Evolutionary conservation across 1,140 invertebrate genomes (phyloP), one percentile per base, ranked within the genome.

Genomic region (Pachypeltis micranthus): DNA sequence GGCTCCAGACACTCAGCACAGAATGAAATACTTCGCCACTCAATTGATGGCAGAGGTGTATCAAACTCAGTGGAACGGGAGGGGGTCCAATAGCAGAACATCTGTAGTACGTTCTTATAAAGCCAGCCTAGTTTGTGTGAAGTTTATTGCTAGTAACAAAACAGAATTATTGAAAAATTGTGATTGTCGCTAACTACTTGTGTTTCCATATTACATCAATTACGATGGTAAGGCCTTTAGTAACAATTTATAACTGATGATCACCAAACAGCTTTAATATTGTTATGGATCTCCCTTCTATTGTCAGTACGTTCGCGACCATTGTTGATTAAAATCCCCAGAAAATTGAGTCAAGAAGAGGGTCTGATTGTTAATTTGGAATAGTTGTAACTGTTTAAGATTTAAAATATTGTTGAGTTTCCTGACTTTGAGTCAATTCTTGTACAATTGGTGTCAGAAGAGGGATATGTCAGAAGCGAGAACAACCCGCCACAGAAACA

Each of bases 1-100:
- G 62, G 80, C 80, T n/a, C 63, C 72, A 1, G 82, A 85, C 68
- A 84, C 82, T 73, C 81, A 83, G 69, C 66, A 34, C 14, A 25
- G 64, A 24, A 51, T 62, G n/a, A 51, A 29, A 19, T 24, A 62
- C 21, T 47, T 47, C 27, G 59, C 59, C 29, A 16, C n/a, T 23
- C 26, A 39, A 16, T 31, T 60, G 26, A 29, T 60, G 2, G 3
- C 16, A 2, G 59, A 60, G 12, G 23, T 51, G 47, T 21, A 51
- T 21, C 12, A 51, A 51, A 21, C 47, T 4, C 47, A 51, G 19
- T 51, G 47, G 47, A 51, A 51, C 4, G 47, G 23, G 47, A 10
- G 47, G 23, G 47, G 23, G 21, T 51, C 47, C 21, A 10, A 21
- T 16, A 21, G 10, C 7, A 51, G 23, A 21, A 21, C 12, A 21